These are phyloP conservation scores for Phycodurus eques DNA, from an alignment of 2,113 vertebrate species.

Conservation along the genomic window DNA sequence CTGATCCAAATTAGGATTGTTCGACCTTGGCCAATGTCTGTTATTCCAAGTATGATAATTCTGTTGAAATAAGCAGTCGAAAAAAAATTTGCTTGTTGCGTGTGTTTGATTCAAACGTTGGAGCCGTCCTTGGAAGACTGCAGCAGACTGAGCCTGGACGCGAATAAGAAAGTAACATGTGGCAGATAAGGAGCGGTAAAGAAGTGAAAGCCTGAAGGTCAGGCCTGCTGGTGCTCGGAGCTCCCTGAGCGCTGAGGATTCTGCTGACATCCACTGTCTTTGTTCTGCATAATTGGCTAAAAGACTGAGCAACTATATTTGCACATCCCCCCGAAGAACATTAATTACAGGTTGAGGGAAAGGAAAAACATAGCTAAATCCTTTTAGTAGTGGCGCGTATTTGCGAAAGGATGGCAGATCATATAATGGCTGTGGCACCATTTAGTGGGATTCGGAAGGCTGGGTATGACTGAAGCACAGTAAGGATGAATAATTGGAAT, in stretches of 20 bases:
- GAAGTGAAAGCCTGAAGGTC: conserved; percentile 67
- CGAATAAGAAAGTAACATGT: conserved; percentile 57
- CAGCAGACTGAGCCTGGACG: conserved; percentile 40
- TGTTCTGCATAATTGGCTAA: conserved; percentile 74
- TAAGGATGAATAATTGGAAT: conserved; percentile 9
- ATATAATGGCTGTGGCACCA: neutral
- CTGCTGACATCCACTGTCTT: conserved; percentile 72
- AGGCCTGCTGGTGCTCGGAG: conserved; percentile 61
- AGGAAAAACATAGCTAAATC: conserved; percentile 48
- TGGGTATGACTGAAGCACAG: neutral
- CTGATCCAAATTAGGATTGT: neutral
- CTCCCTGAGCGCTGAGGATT: conserved; percentile 67
- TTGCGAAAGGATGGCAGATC: conserved; percentile 28
- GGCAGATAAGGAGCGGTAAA: conserved; percentile 57
- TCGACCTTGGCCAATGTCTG: conserved; percentile 1
- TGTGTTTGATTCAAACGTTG: conserved; percentile 29
- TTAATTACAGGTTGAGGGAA: conserved; percentile 66
- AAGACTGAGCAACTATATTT: conserved; percentile 74
- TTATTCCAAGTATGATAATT: conserved; percentile 20
- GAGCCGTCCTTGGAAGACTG: conserved; percentile 60
- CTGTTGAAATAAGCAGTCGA: conserved; percentile 21
- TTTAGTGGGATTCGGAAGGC: conserved; percentile 13
- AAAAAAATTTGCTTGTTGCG: conserved; percentile 22
- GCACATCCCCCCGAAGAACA: conserved; percentile 69
- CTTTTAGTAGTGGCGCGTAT: conserved; percentile 34